Evolutionary conservation across 2,888 invertebrate species (phyloP), one percentile per base, ranked within the genome.

Genomic region (Endotricha flammealis): DNA sequence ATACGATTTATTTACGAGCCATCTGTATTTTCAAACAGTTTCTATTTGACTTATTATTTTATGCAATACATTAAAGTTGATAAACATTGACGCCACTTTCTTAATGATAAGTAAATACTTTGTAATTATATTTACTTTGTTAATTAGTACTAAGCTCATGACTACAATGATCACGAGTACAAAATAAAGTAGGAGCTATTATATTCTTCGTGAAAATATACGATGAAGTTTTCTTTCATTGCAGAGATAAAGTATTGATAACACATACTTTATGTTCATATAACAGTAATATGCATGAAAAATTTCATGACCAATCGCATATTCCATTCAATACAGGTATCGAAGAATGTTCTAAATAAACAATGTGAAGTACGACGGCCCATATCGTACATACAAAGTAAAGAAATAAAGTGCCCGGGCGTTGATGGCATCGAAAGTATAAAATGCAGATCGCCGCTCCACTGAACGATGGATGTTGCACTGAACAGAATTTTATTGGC

Each of bases 381-480:
- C 44, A 53, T 49, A 49, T 44, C 44, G 43, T 54, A 51, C 54
- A 55, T 60, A 70, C 70, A 76, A 72, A 67, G 73, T 72, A 71
- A 72, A 66, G 63, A 64, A 66, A 70, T 61, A 71, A 68, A 71
- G 59, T 60, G 56, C 53, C 50, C 46, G 41, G 50, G 51, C 56
- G 57, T 57, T 68, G 64, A 70, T 65, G 53, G 64, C 62, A 56
- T 53, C 56, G 63, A 68, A 64, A 68, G 70, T 73, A 76, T 78
- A 78, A 80, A 79, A 78, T 80, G 75, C 69, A 80, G 73, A 78
- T 77, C 63, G 64, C 64, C 62, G 69, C 65, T 65, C 52, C 65
- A 57, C 62, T 71, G 76, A 77, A 63, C 69, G 67, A 69, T 75
- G 57, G 68, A 56, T 63, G 67, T 67, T 65, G 64, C 60, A 61